A percentile compares a stretch with the other conserved stretches of the same genome.
Evolutionary conservation across 2,113 vertebrate species (phyloP).

Genomic region (Pseudonaja textilis): DNA sequence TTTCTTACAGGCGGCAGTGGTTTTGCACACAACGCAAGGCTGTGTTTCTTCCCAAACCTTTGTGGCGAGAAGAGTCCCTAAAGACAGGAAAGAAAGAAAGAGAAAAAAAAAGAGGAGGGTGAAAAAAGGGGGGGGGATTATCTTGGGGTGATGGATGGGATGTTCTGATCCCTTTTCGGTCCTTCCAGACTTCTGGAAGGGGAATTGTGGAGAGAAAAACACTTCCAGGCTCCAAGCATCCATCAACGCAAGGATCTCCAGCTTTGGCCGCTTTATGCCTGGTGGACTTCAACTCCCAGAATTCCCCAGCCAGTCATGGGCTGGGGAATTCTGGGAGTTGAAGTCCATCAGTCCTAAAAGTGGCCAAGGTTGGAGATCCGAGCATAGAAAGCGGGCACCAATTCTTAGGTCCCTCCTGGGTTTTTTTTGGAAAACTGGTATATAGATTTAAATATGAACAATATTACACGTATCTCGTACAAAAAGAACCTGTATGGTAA

Average conservation of each 20-base stretch:
- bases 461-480: conserved; percentile 72
- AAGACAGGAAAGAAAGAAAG: neutral
- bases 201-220: neutral
- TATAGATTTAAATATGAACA: conserved; percentile 61
- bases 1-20: neutral
- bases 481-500: conserved; percentile 82
- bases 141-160: neutral
- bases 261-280: neutral
- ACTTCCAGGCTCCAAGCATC: neutral
- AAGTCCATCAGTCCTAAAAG: neutral
- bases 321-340: too few species aligned
- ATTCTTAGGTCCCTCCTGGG: conserved; percentile 32
- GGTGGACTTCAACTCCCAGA: neutral
- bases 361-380: neutral
- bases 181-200: neutral
- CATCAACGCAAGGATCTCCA: neutral
- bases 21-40: neutral
- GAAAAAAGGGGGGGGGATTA: neutral
- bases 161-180: neutral
- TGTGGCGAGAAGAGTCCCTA: neutral
- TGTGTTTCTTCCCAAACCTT: neutral
- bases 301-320: too few species aligned
- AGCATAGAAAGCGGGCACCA: neutral
- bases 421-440: neutral
- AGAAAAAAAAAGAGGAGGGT: fast-evolving